Percentiles rank a stretch among this genome's conserved stretches.
Evolutionary conservation across 2,113 vertebrate species (phyloP).

Genomic region (Budorcas taxicolor): DNA sequence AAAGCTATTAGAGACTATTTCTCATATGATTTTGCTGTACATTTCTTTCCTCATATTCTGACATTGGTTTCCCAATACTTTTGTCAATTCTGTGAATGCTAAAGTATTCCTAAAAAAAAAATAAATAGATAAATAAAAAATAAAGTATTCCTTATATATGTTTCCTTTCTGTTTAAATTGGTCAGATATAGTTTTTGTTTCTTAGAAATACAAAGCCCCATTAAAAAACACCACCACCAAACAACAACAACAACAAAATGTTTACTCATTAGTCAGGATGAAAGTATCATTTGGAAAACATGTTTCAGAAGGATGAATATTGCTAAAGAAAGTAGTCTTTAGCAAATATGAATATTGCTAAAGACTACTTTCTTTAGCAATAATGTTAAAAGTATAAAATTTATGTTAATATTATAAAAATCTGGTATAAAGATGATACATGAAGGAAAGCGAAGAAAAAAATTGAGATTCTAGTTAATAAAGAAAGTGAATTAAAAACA

Average conservation of each 20-base stretch:
- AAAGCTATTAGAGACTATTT: not conserved
- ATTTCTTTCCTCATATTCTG: not conserved
- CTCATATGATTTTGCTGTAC: not conserved
- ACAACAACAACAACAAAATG: not conserved
- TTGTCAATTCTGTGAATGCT: not conserved
- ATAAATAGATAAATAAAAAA: too few species aligned
- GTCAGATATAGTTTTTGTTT: not conserved
- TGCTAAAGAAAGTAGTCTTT: not conserved
- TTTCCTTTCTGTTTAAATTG: not conserved
- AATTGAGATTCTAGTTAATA: not conserved
- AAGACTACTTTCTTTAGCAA: not conserved
- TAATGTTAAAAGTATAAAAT: not conserved
- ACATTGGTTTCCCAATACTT: not conserved
- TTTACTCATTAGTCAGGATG: not conserved
- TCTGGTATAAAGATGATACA: not conserved
- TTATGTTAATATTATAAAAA: not conserved
- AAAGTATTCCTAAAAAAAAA: too few species aligned
- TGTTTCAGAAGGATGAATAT: not conserved
- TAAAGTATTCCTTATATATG: not conserved
- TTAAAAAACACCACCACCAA: not conserved
- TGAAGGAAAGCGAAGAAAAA: not conserved
- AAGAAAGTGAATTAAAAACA: not conserved
- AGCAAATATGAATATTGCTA: not conserved
- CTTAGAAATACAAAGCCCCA: not conserved
- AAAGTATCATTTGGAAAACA: not conserved